These are phyloP conservation scores for Clarias macrocephalus DNA, from an alignment of 2,113 vertebrate genomes.

Conservation along the genomic window DNA sequence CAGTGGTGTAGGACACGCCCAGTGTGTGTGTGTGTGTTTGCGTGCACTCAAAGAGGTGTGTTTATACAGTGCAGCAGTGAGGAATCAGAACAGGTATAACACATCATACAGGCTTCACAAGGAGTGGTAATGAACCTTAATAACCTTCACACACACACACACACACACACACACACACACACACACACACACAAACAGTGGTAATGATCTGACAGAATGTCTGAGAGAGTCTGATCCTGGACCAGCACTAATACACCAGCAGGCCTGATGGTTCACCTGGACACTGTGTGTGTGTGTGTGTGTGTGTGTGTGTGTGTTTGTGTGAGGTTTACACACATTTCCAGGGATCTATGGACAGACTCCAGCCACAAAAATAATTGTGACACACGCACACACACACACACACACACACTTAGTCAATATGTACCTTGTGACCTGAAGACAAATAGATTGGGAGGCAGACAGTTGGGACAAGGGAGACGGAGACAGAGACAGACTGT, in stretches of 20 bases:
- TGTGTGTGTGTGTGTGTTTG: background rate
- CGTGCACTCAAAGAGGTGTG: too few species aligned
- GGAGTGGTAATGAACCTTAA: background rate
- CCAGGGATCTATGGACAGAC: background rate
- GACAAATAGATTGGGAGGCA: background rate
- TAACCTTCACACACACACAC: background rate
- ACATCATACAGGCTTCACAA: background rate
- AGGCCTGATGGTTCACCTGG: background rate
- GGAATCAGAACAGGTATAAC: background rate
- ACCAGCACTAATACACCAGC: background rate
- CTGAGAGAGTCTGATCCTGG: slow-evolving; percentile 6
- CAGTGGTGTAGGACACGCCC: background rate
- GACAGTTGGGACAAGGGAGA: background rate
- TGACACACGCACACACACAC: background rate
- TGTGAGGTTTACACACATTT: background rate
- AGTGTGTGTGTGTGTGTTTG: too few species aligned
- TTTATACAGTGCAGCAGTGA: background rate
- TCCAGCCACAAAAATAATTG: background rate
- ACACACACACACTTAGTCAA: background rate
- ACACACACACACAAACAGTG: background rate
- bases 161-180: background rate
- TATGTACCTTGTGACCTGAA: background rate
- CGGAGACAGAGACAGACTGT: background rate
- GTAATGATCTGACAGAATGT: background rate
- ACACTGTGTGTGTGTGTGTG: background rate